Evolutionary conservation across 2,888 invertebrate species (phyloP), one percentile per base, ranked within the genome.

Genomic region (Frankliniella fusca): DNA sequence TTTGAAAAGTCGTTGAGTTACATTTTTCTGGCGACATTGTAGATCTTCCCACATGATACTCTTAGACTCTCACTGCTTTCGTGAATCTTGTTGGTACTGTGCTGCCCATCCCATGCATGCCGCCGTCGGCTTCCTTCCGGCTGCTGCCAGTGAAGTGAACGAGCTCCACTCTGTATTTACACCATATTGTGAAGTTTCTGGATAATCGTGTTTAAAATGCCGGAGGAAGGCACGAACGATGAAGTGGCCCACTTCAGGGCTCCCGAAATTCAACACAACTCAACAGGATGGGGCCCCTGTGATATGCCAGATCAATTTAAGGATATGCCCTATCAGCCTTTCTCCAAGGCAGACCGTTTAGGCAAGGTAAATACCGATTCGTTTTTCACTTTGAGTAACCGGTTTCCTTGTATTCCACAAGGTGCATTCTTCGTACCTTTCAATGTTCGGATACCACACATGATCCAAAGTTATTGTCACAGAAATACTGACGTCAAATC

Each of bases 321-420:
- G 87, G 97, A 97, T 89, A 96, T 98, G 93, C 99, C 99, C 15
- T 99, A 99, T 89, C 99, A 99, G 89, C 98, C 98, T 76, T 99
- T 98, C 89, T 97, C 98, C 85, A 99, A 99, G 90, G 97, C 97
- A 84, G 99, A 99, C 89, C 94, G 98, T 85, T 91, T 99, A 85
- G 99, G 99, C 86, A 99, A 99, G 92, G 98, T 98, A 86, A 84
- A 82, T 83, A 50, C 48, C 38, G 38, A 38, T 38, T 38, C 5
- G 38, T 38, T 38, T 38, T 38, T 15, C 18, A 15, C 18, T 9
- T 10, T 54, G 15, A 20, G 15, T 54, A 5, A 54, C 54, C 54
- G 54, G 54, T 54, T 23, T n/a, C 38, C 65, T 65, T 23, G 15
- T 48, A 11, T 11, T 12, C 15, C 18, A 8, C 38, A 38, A 38